Conservation (phyloP, 2,888 invertebrate genomes). For the Lysandra coridon region DNA sequence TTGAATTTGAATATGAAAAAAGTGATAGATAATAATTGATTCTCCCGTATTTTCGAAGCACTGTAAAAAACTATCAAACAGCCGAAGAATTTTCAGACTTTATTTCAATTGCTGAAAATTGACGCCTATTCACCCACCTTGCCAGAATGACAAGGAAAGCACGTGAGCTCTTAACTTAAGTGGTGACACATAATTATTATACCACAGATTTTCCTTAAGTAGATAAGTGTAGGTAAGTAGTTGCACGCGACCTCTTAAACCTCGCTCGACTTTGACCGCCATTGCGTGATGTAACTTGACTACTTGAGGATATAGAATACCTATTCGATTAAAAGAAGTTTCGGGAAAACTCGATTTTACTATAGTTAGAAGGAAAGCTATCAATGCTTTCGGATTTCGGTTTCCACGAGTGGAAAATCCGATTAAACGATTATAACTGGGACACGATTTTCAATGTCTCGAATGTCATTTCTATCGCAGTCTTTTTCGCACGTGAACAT, state of each 20-base stretch:
- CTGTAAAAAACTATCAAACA: too few species aligned
- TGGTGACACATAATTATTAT: neutral
- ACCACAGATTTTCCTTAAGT: neutral
- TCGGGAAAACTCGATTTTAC: neutral
- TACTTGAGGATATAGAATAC: neutral
- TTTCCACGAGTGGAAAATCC: too few species aligned
- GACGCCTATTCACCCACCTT: neutral
- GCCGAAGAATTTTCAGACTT: too few species aligned
- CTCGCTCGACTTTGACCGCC: slow-evolving; percentile 7
- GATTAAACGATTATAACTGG: too few species aligned
- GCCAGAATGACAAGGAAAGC: neutral
- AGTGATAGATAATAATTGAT: too few species aligned
- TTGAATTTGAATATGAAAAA: too few species aligned
- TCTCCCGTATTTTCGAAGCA: too few species aligned
- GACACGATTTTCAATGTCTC: too few species aligned
- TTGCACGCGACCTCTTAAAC: neutral
- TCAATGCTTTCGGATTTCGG: too few species aligned
- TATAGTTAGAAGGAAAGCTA: neutral
- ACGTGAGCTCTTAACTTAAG: neutral
- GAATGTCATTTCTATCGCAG: too few species aligned
- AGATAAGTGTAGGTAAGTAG: neutral
- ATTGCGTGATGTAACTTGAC: neutral
- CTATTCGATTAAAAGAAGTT: neutral
- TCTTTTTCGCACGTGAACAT: too few species aligned
- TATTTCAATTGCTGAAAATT: too few species aligned